These are phyloP conservation scores for Notothenia coriiceps DNA, from an alignment of 2,113 vertebrate species.

Conservation along the genomic window DNA sequence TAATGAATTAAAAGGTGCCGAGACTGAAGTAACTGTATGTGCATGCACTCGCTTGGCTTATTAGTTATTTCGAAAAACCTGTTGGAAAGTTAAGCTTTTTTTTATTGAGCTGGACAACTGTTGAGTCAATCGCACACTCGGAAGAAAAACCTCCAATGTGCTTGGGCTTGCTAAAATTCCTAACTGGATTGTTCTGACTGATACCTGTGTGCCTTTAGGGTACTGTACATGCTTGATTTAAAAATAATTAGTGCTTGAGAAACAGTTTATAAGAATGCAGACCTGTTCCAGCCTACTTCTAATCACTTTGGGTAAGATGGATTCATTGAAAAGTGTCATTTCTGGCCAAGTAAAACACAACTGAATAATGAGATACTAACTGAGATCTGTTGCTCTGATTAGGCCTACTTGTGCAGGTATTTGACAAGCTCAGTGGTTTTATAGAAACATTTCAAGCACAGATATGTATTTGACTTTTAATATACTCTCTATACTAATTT, in stretches of 20 bases:
- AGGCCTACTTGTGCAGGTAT: neutral
- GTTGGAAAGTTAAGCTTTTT: conserved; percentile 23
- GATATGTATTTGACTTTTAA: neutral
- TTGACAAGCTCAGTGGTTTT: conserved; percentile 39
- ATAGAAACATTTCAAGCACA: neutral
- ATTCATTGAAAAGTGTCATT: conserved; percentile 20
- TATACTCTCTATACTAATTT: neutral
- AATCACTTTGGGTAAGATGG: conserved; percentile 37
- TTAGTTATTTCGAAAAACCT: conserved; percentile 31
- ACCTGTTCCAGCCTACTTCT: conserved; percentile 39
- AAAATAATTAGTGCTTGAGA: conserved; percentile 29
- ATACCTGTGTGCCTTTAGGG: conserved; percentile 33
- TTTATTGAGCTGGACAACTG: conserved; percentile 28
- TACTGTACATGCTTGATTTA: conserved; percentile 14
- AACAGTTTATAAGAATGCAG: conserved; percentile 27
- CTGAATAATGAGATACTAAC: neutral
- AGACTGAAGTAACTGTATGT: conserved; percentile 14
- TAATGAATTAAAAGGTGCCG: conserved; percentile 20
- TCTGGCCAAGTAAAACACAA: conserved; percentile 45
- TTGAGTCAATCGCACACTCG: neutral
- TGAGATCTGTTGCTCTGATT: neutral
- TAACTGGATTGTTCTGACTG: conserved; percentile 26
- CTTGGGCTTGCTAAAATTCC: conserved; percentile 52
- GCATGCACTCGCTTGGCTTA: conserved; percentile 16
- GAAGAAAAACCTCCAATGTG: conserved; percentile 20